A percentile compares a stretch with the other conserved stretches of the same genome.
Evolutionary conservation across 2,113 vertebrate genomes (phyloP).

Genomic region (Callipepla californica): DNA sequence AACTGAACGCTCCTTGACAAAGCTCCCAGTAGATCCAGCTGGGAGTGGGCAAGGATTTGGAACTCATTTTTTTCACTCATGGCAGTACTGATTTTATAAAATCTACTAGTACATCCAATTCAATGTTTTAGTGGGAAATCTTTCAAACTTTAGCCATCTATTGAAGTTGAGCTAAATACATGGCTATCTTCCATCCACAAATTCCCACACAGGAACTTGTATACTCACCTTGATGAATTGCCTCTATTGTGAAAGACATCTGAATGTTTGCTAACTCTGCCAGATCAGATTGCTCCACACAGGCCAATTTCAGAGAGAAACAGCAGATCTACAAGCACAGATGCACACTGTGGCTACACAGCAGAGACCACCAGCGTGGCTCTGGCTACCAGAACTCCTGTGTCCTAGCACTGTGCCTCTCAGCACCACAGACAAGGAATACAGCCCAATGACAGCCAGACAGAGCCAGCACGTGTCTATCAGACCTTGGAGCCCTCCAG

Average conservation of each 20-base stretch:
- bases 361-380: neutral
- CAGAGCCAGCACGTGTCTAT: neutral
- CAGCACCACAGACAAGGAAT: neutral
- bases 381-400: neutral
- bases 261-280: neutral
- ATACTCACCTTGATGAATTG: neutral
- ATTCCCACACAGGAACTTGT: neutral
- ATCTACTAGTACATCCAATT: neutral
- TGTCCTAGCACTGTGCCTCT: neutral
- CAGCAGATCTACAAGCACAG: neutral
- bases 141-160: neutral
- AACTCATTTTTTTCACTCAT: neutral
- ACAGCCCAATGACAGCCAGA: fast-evolving
- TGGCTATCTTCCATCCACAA: neutral
- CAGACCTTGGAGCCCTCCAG: neutral
- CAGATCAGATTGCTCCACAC: neutral
- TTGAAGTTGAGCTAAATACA: neutral
- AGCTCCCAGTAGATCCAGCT: neutral
- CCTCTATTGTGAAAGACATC: neutral
- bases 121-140: neutral
- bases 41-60: neutral
- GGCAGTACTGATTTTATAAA: neutral
- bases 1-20: neutral
- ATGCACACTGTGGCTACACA: neutral
- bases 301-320: neutral